Conservation (phyloP, 2,797 vertebrate genomes). For the Gallinago nigripennis region DNA sequence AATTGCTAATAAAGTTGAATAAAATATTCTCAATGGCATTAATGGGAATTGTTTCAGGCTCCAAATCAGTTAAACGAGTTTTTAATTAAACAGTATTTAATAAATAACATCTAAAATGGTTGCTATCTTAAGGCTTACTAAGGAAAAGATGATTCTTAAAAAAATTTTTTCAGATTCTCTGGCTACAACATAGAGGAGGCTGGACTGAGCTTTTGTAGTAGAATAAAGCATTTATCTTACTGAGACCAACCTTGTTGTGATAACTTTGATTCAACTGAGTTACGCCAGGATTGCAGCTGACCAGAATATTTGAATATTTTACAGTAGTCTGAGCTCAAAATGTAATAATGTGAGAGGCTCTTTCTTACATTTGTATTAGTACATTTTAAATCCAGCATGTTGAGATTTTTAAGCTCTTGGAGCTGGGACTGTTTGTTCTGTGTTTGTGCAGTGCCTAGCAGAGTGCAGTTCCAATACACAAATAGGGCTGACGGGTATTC, state of each 20-base stretch:
- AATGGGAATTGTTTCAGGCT: constrained; percentile 6
- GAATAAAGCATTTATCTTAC: background rate
- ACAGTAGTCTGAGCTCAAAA: background rate
- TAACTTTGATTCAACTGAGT: background rate
- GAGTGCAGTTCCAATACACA: background rate
- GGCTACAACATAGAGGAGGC: background rate
- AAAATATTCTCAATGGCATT: background rate
- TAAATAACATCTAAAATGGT: constrained; percentile 20
- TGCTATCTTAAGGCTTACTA: background rate
- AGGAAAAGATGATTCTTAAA: background rate
- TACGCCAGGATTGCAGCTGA: background rate
- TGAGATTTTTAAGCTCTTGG: background rate
- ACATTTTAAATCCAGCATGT: background rate
- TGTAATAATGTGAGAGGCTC: background rate
- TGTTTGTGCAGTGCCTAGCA: background rate
- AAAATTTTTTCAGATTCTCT: background rate
- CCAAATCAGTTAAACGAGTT: constrained; percentile 19
- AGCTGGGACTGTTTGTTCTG: background rate
- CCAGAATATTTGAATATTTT: background rate
- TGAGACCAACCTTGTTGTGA: background rate
- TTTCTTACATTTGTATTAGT: background rate
- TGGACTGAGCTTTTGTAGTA: background rate
- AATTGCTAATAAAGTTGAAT: constrained; percentile 37
- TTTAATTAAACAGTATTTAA: constrained; percentile 49
- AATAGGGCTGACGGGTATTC: background rate